Base-by-base conservation (phyloP, 2,797 vertebrate genomes). In the Mormyrus hasselquistii region DNA sequence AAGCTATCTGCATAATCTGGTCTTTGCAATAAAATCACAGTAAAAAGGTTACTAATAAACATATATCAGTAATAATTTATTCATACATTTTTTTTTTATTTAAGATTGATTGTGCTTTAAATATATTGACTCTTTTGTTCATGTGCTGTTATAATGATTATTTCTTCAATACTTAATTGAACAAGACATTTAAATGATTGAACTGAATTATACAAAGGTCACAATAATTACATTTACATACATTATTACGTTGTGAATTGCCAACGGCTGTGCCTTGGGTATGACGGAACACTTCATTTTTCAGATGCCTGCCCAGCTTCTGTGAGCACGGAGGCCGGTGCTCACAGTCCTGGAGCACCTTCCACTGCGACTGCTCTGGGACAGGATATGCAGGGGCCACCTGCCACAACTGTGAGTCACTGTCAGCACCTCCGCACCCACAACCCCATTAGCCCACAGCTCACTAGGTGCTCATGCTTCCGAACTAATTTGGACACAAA, bases 401-500 rank as follows among this genome's bases (percentile, higher is more conserved):
- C 89, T 99, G 98, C 87, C 98, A 98, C 91, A 97, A 97, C 94
- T 96, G 98, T 99, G 92, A 98, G 97, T 97, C 38, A 29, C 19
- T n/a, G 19, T 16, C 38, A 79, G 38, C 22, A n/a, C 19, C 29
- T 69, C 69, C 16, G 1, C 29, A 86, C 52, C 49, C 50, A 57
- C 5, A 55, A 41, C 2, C 25, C 85, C 25, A 9, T 6, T 50
- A 50, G 59, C 19, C 41, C 16, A 47, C 59, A 69, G 22, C 59
- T 16, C n/a, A 25, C 62, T 25, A 29, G 82, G n/a, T 12, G 22
- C 82, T 29, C 57, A 22, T 12, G 7, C 34, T 44, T 19, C 50
- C 3, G 44, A 16, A 29, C 50, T 38, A 22, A 52, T 59, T 47
- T 9, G 25, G 16, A 59, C 14, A 10, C 57, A 19, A n/a, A 44